A percentile compares a stretch with the other conserved stretches of the same genome.
Conservation (phyloP, 1,140 invertebrate genomes). For the Drosophila carrolli region DNA sequence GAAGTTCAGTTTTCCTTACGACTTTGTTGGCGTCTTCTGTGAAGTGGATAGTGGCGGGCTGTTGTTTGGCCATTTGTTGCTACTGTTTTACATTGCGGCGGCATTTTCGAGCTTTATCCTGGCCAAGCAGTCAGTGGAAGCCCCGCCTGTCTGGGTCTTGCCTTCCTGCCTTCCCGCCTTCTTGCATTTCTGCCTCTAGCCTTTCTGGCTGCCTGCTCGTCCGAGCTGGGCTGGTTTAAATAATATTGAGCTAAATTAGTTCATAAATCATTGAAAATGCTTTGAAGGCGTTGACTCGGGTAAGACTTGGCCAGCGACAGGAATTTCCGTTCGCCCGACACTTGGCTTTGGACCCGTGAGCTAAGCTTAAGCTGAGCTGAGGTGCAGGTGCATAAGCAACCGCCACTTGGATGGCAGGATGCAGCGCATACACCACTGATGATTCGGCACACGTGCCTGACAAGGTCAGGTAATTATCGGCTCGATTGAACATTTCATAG, state of each 20-base stretch:
- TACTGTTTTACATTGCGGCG: slow-evolving; percentile 42
- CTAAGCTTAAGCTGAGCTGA: neutral
- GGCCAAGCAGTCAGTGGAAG: slow-evolving; percentile 5
- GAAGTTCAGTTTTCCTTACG: slow-evolving; percentile 53
- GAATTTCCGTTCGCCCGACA: slow-evolving; percentile 7
- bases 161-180: slow-evolving; percentile 5
- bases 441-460: slow-evolving; percentile 15
- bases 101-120: slow-evolving; percentile 37
- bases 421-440: slow-evolving; percentile 11
- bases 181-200: slow-evolving; percentile 4
- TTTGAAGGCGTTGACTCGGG: slow-evolving; percentile 37
- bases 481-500: slow-evolving; percentile 44
- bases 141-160: neutral
- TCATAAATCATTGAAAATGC: slow-evolving; percentile 68
- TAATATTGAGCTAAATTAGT: slow-evolving; percentile 70
- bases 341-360: neutral
- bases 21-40: slow-evolving; percentile 14
- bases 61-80: slow-evolving; percentile 27
- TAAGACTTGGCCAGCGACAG: slow-evolving; percentile 1
- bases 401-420: neutral
- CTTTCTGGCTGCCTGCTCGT: slow-evolving; percentile 6
- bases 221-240: slow-evolving; percentile 35
- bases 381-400: neutral
- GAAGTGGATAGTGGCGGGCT: slow-evolving; percentile 8
- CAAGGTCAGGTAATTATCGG: slow-evolving; percentile 57